Conservation (phyloP, 2,113 vertebrate genomes). For the Bostrychus sinensis region DNA sequence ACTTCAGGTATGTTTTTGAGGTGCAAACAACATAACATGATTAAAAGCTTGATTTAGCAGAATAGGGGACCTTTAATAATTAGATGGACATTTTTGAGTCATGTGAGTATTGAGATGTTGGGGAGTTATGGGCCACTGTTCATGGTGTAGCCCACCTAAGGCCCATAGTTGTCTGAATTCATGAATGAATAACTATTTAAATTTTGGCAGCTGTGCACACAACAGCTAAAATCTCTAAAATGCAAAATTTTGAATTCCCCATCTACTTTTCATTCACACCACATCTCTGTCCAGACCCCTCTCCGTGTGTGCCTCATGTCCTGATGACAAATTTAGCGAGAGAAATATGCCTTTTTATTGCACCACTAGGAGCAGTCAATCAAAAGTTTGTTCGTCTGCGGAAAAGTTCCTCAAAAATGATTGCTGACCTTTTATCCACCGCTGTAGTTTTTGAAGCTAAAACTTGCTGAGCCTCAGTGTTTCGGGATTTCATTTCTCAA, state of each 20-base stretch:
- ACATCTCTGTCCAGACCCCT: conserved; percentile 6
- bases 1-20: too few species aligned
- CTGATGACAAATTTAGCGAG: neutral
- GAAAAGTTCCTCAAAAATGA: conserved; percentile 3
- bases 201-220: neutral
- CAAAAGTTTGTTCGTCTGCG: neutral
- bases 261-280: conserved; percentile 8
- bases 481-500: conserved; percentile 17
- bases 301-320: neutral
- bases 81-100: too few species aligned
- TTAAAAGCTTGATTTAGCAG: too few species aligned
- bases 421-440: conserved; percentile 4
- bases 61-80: too few species aligned
- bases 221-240: conserved; percentile 2
- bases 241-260: conserved; percentile 6
- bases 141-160: too few species aligned
- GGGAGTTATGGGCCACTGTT: too few species aligned
- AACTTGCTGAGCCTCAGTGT: conserved; percentile 8
- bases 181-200: neutral
- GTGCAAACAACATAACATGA: too few species aligned
- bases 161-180: too few species aligned
- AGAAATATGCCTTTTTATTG: neutral
- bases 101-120: too few species aligned
- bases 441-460: neutral
- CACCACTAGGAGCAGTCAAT: neutral